These are phyloP conservation scores for Poecilobothrus nobilitatus DNA, from an alignment of 2,888 invertebrate species.

Conservation along the genomic window DNA sequence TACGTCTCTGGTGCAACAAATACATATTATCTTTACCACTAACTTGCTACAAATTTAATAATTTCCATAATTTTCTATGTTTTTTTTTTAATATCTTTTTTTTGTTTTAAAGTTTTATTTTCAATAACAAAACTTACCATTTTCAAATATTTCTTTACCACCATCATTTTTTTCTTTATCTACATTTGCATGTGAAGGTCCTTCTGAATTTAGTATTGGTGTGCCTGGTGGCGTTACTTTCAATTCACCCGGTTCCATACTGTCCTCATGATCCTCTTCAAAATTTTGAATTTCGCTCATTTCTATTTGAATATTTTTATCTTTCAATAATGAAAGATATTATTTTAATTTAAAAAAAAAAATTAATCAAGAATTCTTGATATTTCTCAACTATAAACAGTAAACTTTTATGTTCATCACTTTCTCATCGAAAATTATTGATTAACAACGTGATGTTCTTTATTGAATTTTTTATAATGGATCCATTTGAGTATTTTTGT, in stretches of 20 bases:
- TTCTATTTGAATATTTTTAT: background rate
- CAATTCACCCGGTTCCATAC: slow-evolving; percentile 10
- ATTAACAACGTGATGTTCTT: background rate
- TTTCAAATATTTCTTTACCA: background rate
- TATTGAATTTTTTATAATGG: background rate
- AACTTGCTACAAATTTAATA: slow-evolving; percentile 2
- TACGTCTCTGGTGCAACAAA: background rate
- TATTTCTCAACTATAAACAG: background rate
- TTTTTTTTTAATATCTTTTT: background rate
- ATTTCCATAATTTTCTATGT: slow-evolving; percentile 1
- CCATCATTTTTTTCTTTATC: background rate
- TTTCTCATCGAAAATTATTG: background rate
- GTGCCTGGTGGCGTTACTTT: slow-evolving; percentile 8
- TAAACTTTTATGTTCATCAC: background rate
- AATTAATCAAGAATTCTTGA: too few species aligned
- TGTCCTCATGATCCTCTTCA: background rate
- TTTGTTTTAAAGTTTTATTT: background rate
- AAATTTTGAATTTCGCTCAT: slow-evolving; percentile 10
- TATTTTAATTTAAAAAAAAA: too few species aligned
- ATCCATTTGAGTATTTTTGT: background rate
- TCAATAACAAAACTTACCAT: background rate
- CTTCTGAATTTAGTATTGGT: background rate
- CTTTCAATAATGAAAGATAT: too few species aligned
- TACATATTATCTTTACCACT: background rate
- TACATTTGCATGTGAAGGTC: background rate